These are phyloP conservation scores for Calonectris borealis DNA, from an alignment of 2,113 vertebrate genomes.

Conservation along the genomic window DNA sequence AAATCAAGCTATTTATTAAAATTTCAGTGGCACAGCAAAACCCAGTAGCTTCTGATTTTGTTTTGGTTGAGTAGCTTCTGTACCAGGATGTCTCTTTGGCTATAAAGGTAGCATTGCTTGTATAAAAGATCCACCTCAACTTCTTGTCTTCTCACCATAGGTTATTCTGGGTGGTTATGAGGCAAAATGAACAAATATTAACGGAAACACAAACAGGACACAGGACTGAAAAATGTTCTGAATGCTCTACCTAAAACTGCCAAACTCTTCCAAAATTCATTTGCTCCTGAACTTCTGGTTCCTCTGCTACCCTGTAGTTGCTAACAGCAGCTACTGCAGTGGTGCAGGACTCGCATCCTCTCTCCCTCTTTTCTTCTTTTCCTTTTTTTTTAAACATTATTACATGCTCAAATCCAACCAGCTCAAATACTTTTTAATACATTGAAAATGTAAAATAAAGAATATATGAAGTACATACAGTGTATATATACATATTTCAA, in stretches of 20 bases:
- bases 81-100: not conserved
- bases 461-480: conserved; percentile 83
- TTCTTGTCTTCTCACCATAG: not conserved
- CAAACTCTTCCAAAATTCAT: not conserved
- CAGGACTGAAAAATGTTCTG: not conserved
- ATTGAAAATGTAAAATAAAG: conserved; percentile 83
- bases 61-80: not conserved
- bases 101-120: not conserved
- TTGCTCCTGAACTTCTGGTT: not conserved
- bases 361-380: not conserved
- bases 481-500: conserved; percentile 80
- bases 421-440: conserved; percentile 78
- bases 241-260: not conserved
- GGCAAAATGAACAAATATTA: accelerated
- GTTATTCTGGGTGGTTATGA: accelerated
- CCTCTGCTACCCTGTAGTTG: not conserved
- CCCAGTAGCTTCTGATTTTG: accelerated
- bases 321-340: not conserved
- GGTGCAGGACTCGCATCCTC: not conserved
- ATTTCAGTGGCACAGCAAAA: not conserved
- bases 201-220: not conserved
- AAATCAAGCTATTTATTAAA: not conserved
- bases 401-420: conserved; percentile 52
- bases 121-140: not conserved
- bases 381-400: not conserved